Evolutionary conservation across 1,140 invertebrate genomes (phyloP).

Genomic region (Galleria mellonella): DNA sequence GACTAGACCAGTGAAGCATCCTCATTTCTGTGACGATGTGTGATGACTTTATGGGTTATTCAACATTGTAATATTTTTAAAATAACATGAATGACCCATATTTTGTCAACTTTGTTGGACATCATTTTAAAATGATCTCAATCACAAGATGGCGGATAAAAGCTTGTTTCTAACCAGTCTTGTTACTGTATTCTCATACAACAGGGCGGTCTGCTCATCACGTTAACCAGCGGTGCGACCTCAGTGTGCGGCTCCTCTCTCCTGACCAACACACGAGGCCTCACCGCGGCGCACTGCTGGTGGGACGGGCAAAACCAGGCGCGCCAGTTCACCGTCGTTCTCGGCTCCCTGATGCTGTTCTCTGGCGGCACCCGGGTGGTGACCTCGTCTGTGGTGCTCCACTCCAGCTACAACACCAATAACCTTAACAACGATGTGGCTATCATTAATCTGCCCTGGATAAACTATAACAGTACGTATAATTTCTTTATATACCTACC

Average conservation of each 20-base stretch:
- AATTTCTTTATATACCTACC: too few species aligned
- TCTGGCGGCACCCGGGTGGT: background rate
- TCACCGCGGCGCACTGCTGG: constrained; percentile 38
- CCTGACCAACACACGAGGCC: constrained; percentile 19
- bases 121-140: too few species aligned
- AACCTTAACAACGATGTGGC: constrained; percentile 1
- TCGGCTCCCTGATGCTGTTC: constrained; percentile 12
- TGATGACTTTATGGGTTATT: too few species aligned
- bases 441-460: background rate
- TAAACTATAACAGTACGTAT: too few species aligned
- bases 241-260: constrained; percentile 16
- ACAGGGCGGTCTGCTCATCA: constrained; percentile 9
- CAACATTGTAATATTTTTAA: too few species aligned
- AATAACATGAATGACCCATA: too few species aligned
- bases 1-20: too few species aligned
- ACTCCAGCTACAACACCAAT: constrained; percentile 5
- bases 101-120: too few species aligned
- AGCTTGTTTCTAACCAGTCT: too few species aligned
- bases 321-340: constrained; percentile 12
- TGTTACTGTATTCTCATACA: too few species aligned
- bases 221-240: background rate
- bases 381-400: background rate
- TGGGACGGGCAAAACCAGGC: constrained; percentile 5
- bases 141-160: too few species aligned
- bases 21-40: too few species aligned